phyloP scores from a whole-genome alignment of 2,888 invertebrate species.

The Phrixothrix hirtus region DNA sequence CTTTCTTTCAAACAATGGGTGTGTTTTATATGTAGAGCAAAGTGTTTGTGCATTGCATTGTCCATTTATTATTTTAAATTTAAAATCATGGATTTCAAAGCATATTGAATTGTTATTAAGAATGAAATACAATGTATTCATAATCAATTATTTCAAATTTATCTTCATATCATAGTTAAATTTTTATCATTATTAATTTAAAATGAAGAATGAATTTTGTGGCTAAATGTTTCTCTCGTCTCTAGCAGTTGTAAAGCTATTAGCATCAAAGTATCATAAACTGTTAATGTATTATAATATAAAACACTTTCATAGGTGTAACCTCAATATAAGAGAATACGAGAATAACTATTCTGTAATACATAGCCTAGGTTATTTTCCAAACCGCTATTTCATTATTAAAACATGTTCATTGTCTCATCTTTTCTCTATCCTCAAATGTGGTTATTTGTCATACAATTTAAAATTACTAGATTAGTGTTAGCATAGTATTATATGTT shows the following conservation, averaged over 20 bases:
- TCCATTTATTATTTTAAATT: conserved; percentile 44
- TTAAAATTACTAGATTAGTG: conserved; percentile 42
- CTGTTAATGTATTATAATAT: too few relatives aligned
- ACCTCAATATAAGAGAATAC: too few relatives aligned
- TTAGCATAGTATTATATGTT: conserved; percentile 55
- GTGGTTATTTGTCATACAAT: conserved; percentile 32
- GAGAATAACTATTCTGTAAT: conserved; percentile 39
- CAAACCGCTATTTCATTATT: conserved; percentile 27
- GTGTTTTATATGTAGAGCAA: conserved; percentile 37
- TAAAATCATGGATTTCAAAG: conserved; percentile 50
- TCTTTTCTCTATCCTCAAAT: conserved; percentile 27
- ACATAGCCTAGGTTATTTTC: conserved; percentile 45
- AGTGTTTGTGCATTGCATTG: conserved; percentile 31
- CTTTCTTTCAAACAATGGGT: conserved; percentile 48
- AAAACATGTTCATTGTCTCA: conserved; percentile 33
- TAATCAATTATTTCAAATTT: conserved; percentile 12
- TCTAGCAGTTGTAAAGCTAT: conserved; percentile 3
- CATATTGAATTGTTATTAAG: conserved; percentile 41
- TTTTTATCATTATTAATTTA: conserved; percentile 7
- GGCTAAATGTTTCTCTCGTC: conserved; percentile 10
- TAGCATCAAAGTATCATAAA: too few relatives aligned
- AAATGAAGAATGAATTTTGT: conserved; percentile 20
- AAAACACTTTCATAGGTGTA: too few relatives aligned
- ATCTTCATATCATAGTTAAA: conserved; percentile 20
- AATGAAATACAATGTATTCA: conserved; percentile 46